Evolutionary conservation across 2,888 invertebrate genomes (phyloP), one percentile per base, ranked within the genome.

Genomic region (Rhingia rostrata): DNA sequence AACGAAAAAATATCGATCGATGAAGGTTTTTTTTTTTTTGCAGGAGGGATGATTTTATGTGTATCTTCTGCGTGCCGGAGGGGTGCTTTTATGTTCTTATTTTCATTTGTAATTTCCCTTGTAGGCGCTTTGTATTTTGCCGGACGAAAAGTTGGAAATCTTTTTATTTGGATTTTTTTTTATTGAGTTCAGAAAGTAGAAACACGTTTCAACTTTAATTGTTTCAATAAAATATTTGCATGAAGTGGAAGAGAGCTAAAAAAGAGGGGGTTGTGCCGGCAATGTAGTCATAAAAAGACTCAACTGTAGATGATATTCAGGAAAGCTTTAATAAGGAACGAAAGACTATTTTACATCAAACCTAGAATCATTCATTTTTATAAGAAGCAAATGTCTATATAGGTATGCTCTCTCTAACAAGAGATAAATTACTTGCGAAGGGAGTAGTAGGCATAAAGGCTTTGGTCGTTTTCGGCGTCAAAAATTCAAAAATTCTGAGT

Each of bases 1-100:
- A 63, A 82, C 72, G 79, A 73, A 73, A 80, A 12, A 84, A 74
- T 80, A 84, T 80, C 80, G 80, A 80, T 80, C 80, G 69, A 9
- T 53, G 51, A n/a, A 53, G 45, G 39, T n/a, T 7, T 49, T 47
- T 22, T 45, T 47, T 22, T 7, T 37, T 22, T 7, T 14, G n/a
- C 10, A 4, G 6, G 35, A 12, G 30, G 61, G 35, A 43, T 22
- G 6, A 51, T 75, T 10, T 56, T 51, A 2, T 47, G 35, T 35
- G 30, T 41, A 43, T 47, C 56, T 70, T 10, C 12, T 77, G 53
- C 56, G 63, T 66, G 35, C 2, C 4, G 49, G 63, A 49, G 58
- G 49, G 63, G 6, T 32, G 63, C 12, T 73, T 73, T 75, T 51
- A 30, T 53, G 43, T 60, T 49, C 33, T 12, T 64, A 70, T 74